Evolutionary conservation across 2,113 vertebrate genomes (phyloP), one percentile per base, ranked within the genome.

Genomic region (Cyphotilapia sp.): DNA sequence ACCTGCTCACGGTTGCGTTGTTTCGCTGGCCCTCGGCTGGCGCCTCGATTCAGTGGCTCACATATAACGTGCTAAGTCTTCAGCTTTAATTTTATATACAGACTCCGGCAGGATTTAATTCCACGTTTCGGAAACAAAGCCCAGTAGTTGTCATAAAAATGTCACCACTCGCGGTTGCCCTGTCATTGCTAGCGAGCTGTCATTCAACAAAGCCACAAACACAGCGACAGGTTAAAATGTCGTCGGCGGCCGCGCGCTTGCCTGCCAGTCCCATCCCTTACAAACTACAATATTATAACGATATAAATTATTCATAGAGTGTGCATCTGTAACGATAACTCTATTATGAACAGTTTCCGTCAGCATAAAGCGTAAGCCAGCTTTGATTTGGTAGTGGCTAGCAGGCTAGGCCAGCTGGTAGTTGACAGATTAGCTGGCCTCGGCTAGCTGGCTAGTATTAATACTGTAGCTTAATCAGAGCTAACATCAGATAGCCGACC

Each of bases 131-230:
- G 31, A 38, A 22, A 27, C 29, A 3, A 8, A 5, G 5, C 22
- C 13, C 2, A 11, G 11, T 10, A 35, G 40, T 38, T 19, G 5
- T 11, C 38, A 8, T 40, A 9, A 85, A 81, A 88, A 56, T 42
- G 53, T 82, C 82, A 53, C 29, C 13, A 9, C 35, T 88, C 29
- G 35, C 87, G 14, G 74, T 87, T 82, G 86, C 56, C 54, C 89
- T 85, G 91, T 92, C 91, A 85, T 66, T 22, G 92, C 89, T 89
- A 87, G 63, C 63, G 85, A 93, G 92, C 92, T 95, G 95, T 95
- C 95, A 95, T 88, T 95, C 92, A 95, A 94, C 94, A 94, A 94
- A 92, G 93, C 89, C 92, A 33, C 91, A 47, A 33, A 84, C 85
- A 87, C 63, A 31, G 16, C 27, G 63, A 42, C 80, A 9, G 84